Evolutionary conservation across 2,888 invertebrate genomes (phyloP), one percentile per base, ranked within the genome.

Genomic region (Drosophila borborema): DNA sequence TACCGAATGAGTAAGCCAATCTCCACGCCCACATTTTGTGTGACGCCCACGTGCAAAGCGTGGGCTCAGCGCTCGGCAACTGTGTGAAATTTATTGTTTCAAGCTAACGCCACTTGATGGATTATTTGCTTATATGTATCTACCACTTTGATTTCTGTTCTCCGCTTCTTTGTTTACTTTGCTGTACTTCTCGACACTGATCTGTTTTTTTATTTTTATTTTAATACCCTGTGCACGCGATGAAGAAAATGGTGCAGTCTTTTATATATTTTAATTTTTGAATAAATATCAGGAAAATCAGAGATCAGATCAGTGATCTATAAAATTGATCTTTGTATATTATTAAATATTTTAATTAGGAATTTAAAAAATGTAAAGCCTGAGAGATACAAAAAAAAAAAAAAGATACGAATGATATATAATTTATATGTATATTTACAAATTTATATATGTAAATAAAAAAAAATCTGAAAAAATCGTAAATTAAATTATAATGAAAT

Each of bases 41-140:
- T 5, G 31, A 4, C n/a, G 40, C 62, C 62, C 65, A 62, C n/a
- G 65, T 53, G 38, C 14, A 46, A 28, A 45, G 31, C 20, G 20
- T 20, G 20, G 20, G 20, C 40, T 1, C 9, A 51, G 34, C 31
- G 31, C 48, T 48, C 71, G 62, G 71, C 72, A 75, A 61, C 80
- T 77, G 85, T 77, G 81, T 76, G 77, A 83, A 90, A 89, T 89
- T 90, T 91, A 90, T 91, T 89, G 89, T 88, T 86, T 90, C 86
- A 89, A 82, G 81, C 80, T 85, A 90, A 90, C 89, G 80, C 90
- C 91, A 90, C 91, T 91, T 91, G 89, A 90, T 90, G 89, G 90
- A 90, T 90, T 90, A 91, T 90, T 82, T 81, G 72, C 84, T 81
- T 87, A 79, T 82, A 23, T 23, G 23, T 23, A 74, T 77, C 76